Conservation (phyloP, 1,140 invertebrate species). For the Patella vulgata region DNA sequence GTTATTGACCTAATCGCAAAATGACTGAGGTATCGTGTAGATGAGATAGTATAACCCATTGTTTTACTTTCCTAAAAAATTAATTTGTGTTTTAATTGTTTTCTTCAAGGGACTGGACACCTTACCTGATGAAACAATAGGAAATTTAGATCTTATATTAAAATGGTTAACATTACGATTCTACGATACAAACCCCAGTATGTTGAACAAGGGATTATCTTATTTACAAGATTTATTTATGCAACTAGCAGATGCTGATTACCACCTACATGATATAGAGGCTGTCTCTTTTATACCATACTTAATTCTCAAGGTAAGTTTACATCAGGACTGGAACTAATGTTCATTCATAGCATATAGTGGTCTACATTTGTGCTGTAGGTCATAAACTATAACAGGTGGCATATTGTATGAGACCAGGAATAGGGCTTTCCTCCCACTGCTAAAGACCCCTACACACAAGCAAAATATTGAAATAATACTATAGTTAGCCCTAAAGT, state of each 20-base stretch:
- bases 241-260: constrained; percentile 80
- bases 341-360: too few relatives aligned
- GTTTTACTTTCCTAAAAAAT: not conserved
- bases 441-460: too few relatives aligned
- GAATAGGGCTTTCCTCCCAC: too few relatives aligned
- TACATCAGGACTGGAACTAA: too few relatives aligned
- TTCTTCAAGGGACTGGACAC: constrained; percentile 75
- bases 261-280: constrained; percentile 89
- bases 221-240: constrained; percentile 87
- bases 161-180: constrained; percentile 97
- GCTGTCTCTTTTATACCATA: constrained; percentile 95
- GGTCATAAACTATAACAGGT: too few relatives aligned
- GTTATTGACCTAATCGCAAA: too few relatives aligned
- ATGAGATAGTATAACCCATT: too few relatives aligned
- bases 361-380: too few relatives aligned
- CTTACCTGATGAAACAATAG: constrained; percentile 81
- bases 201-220: constrained; percentile 92
- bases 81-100: constrained; percentile 11
- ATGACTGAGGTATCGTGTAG: too few relatives aligned
- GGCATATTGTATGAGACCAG: too few relatives aligned
- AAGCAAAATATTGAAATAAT: too few relatives aligned
- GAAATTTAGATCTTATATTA: constrained; percentile 93
- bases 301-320: constrained; percentile 85
- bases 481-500: too few relatives aligned
- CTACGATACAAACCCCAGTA: constrained; percentile 98